Conservation (phyloP, 2,888 invertebrate genomes). For the Sisyra terminalis region DNA sequence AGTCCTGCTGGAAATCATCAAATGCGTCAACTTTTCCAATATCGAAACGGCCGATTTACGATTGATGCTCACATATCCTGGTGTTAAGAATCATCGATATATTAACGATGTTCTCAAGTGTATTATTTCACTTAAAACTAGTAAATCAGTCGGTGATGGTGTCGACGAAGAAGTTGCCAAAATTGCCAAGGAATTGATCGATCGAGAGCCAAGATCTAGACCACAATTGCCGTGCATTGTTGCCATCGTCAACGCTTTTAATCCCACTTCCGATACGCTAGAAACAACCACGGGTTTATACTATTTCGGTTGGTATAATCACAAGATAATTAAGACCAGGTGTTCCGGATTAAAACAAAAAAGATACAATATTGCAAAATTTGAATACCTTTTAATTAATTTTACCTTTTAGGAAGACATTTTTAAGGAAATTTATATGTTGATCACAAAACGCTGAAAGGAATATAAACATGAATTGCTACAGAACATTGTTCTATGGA, state of each 20-base stretch:
- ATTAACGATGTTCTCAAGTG: conserved; percentile 17
- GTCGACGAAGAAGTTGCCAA: background rate
- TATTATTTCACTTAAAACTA: conserved; percentile 5
- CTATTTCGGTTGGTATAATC: too few relatives aligned
- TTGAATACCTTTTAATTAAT: too few relatives aligned
- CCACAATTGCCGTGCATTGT: conserved; percentile 4
- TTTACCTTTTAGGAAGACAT: too few relatives aligned
- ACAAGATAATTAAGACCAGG: too few relatives aligned
- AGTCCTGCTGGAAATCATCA: conserved; percentile 18
- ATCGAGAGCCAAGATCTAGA: background rate
- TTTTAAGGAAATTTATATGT: too few relatives aligned
- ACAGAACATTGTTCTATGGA: too few relatives aligned
- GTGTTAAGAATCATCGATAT: conserved; percentile 16
- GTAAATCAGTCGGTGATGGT: background rate
- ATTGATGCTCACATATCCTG: conserved; percentile 19
- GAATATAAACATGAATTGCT: too few relatives aligned
- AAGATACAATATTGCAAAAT: too few relatives aligned
- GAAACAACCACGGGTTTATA: too few relatives aligned
- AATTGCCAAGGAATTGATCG: conserved; percentile 1
- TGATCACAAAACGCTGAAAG: too few relatives aligned
- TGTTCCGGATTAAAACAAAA: too few relatives aligned
- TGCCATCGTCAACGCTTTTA: background rate
- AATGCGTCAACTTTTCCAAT: conserved; percentile 20
- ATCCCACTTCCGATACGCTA: too few relatives aligned
- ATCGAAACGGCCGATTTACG: conserved; percentile 16